A percentile compares a stretch with the other conserved stretches of the same genome.
Evolutionary conservation across 2,888 invertebrate genomes (phyloP).

Genomic region (Bembecia ichneumoniformis): DNA sequence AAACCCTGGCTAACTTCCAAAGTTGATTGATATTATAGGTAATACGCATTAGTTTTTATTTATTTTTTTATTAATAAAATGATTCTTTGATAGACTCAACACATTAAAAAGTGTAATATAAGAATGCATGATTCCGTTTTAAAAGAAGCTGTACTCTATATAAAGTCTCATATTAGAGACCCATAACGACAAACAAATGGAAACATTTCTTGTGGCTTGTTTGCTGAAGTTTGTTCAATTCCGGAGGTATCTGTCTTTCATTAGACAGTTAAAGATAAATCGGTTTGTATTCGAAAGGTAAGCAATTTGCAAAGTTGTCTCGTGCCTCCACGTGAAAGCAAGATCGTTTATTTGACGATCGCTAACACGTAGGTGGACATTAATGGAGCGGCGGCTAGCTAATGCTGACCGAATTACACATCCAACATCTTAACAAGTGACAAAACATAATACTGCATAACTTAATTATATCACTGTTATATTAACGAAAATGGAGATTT

Average conservation of each 20-base stretch:
- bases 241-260: slow-evolving; percentile 31
- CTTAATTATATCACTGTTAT: no score
- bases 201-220: neutral
- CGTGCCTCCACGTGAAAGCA: slow-evolving; percentile 14
- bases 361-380: slow-evolving; percentile 3
- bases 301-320: slow-evolving; percentile 46
- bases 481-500: no score
- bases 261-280: slow-evolving; percentile 44
- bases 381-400: slow-evolving; percentile 1
- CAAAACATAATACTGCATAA: no score
- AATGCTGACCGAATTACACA: slow-evolving; percentile 10
- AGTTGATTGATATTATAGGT: no score
- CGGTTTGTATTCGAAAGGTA: slow-evolving; percentile 45
- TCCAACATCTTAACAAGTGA: neutral
- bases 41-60: no score
- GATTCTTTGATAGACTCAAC: no score
- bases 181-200: neutral
- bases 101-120: no score
- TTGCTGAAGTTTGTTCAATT: slow-evolving; percentile 12
- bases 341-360: slow-evolving; percentile 28
- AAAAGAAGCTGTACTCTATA: no score
- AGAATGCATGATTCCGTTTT: no score
- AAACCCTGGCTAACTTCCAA: no score
- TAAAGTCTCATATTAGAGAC: no score
- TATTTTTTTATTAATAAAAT: no score